Evolutionary conservation across 1,140 invertebrate genomes (phyloP), one percentile per base, ranked within the genome.

Genomic region (Belonocnema kinseyi): DNA sequence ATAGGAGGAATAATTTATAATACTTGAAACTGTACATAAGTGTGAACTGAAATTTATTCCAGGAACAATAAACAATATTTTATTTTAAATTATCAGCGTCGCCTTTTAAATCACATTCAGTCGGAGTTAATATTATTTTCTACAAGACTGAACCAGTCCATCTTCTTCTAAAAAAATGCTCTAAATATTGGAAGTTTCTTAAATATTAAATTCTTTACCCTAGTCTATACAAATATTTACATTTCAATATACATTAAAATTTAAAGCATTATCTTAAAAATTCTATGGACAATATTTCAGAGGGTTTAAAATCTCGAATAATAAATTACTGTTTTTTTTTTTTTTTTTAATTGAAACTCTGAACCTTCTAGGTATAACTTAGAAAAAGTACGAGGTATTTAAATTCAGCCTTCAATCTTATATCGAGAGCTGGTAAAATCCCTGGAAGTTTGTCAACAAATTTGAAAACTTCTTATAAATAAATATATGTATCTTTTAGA

Each of bases 141-240:
- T 66, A 46, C 14, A 40, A 40, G 33, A 66, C 40, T 66, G 21
- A 66, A 66, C 40, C 26, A 66, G 21, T 66, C 58, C 58, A 5
- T 66, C 26, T 66, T 66, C 26, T 66, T 58, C 40, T 26, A n/a
- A 66, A 16, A 33, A 66, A 66, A 33, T 33, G 61, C 61, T 16
- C 61, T 66, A 40, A n/a, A 40, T 40, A 26, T 40, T 66, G 61
- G 26, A 66, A 66, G 61, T 66, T 66, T 8, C 61, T 40, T 66
- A 40, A 66, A 26, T 33, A 40, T 66, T 66, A 40, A 66, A 66
- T 66, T 66, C 16, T 66, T 46, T 66, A 66, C 58, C 40, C 26
- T 66, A 66, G 58, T 66, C 61, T 66, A 66, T 66, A 66, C 61
- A 66, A 66, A 46, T 66, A 66, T 66, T 66, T 66, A 66, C 61